A percentile compares a stretch with the other conserved stretches of the same genome.
These are phyloP conservation scores for Drosophila atroscutellata DNA, from an alignment of 2,888 invertebrate genomes.

Conservation along the genomic window DNA sequence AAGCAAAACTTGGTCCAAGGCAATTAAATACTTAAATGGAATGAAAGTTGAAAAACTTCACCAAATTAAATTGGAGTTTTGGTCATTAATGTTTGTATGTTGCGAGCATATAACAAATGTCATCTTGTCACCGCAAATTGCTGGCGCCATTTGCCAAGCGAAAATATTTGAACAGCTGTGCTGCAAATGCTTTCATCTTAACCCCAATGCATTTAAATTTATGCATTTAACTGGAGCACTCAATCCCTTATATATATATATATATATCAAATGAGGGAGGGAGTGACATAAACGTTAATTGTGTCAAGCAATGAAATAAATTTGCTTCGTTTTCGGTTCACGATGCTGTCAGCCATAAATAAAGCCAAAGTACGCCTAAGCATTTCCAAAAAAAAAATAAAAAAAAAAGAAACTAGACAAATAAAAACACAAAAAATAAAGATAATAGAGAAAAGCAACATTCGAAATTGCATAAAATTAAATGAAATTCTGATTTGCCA, in stretches of 20 bases:
- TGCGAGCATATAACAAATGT: slow-evolving; percentile 9
- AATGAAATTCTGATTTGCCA: slow-evolving; percentile 73
- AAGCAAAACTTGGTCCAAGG: slow-evolving; percentile 10
- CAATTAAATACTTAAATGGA: slow-evolving; percentile 21
- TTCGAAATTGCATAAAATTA: slow-evolving; percentile 77
- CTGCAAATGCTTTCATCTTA: slow-evolving; percentile 40
- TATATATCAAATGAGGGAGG: neutral
- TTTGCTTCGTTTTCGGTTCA: slow-evolving; percentile 42
- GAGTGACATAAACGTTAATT: slow-evolving; percentile 38
- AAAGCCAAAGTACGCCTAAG: slow-evolving; percentile 62
- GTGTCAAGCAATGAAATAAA: slow-evolving; percentile 69
- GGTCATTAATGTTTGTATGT: neutral
- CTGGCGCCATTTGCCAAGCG: slow-evolving; percentile 51
- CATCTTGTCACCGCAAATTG: slow-evolving; percentile 29
- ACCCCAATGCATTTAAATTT: slow-evolving; percentile 59
- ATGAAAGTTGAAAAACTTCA: slow-evolving; percentile 3
- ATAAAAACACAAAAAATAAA: slow-evolving; percentile 18
- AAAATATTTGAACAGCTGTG: slow-evolving; percentile 62
- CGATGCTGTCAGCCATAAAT: slow-evolving; percentile 68
- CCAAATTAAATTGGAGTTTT: neutral
- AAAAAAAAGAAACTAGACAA: slow-evolving; percentile 23
- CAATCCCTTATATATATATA: neutral
- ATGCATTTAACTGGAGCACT: slow-evolving; percentile 56
- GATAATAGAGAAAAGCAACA: slow-evolving; percentile 38
- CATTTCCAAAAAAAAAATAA: slow-evolving; percentile 58